These are phyloP conservation scores for Sibirionetta formosa DNA, from an alignment of 2,797 vertebrate genomes.

Conservation along the genomic window DNA sequence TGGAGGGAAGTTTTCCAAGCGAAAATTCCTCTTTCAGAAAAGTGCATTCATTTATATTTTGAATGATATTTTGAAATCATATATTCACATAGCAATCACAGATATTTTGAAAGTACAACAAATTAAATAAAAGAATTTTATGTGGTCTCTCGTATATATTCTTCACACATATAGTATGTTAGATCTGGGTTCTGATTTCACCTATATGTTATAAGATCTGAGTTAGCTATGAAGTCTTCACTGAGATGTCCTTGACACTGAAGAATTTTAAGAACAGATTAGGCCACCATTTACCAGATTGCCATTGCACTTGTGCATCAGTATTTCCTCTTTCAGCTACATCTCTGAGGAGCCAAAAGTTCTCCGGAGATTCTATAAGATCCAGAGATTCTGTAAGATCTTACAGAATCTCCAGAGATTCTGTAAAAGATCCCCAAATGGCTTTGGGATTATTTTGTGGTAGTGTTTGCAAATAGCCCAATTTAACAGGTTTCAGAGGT, in stretches of 20 bases:
- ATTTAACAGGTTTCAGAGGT: background rate
- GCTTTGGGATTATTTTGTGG: background rate
- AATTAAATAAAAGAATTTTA: background rate
- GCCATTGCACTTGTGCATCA: background rate
- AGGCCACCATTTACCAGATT: background rate
- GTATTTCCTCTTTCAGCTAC: background rate
- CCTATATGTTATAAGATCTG: background rate
- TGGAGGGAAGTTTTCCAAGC: background rate
- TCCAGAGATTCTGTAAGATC: too few species aligned
- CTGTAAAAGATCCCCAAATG: background rate
- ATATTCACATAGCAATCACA: too few species aligned
- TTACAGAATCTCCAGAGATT: background rate
- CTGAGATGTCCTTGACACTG: background rate
- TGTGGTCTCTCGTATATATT: background rate
- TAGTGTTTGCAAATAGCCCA: background rate
- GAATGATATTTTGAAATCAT: background rate
- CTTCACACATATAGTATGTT: background rate
- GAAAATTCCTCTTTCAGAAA: background rate
- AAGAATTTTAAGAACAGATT: background rate
- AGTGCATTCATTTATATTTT: accelerated
- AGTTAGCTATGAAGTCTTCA: background rate
- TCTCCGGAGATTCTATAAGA: background rate
- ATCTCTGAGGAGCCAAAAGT: background rate
- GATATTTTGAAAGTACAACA: background rate
- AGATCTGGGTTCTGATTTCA: background rate